Percentiles rank a stretch among this genome's conserved stretches.
Conservation (phyloP, 2,797 vertebrate genomes). For the Parauchenoglanis ngamensis region DNA sequence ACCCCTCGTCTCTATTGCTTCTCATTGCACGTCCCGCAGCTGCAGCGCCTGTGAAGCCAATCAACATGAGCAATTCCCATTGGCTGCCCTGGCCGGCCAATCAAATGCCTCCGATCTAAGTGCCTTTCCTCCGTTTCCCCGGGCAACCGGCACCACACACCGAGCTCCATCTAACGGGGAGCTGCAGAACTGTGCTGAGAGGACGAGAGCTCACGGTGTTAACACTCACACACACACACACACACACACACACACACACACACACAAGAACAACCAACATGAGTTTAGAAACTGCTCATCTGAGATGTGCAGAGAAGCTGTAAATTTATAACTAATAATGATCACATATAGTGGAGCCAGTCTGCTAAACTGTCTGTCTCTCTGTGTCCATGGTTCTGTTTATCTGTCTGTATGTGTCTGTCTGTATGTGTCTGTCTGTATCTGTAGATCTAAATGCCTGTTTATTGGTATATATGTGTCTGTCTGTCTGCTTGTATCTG, state of each 20-base stretch:
- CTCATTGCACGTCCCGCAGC: conserved; percentile 77
- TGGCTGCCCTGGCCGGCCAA: conserved; percentile 73
- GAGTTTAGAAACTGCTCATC: not conserved
- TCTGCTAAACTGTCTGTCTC: not conserved
- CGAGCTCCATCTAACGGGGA: conserved; percentile 39
- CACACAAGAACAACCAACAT: not conserved
- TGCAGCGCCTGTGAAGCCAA: conserved; percentile 70
- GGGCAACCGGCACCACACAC: conserved; percentile 41
- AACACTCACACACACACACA: not conserved
- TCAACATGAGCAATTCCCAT: conserved; percentile 74
- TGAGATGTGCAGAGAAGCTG: not conserved
- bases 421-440: not conserved
- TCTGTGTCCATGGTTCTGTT: not conserved
- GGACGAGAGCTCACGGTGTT: not conserved
- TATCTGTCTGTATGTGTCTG: not conserved
- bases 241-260: not conserved
- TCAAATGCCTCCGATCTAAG: conserved; percentile 67
- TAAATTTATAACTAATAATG: not conserved
- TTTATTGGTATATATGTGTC: not conserved
- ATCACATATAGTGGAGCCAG: not conserved
- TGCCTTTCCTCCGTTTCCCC: conserved; percentile 30
- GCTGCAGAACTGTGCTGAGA: not conserved
- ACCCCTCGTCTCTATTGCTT: conserved; percentile 64
- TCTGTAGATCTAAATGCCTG: not conserved
- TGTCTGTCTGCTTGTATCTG: not conserved